Percentiles rank a stretch among this genome's conserved stretches.
These are phyloP conservation scores for Trichonephila clavipes DNA, from an alignment of 1,140 invertebrate genomes.

Conservation along the genomic window DNA sequence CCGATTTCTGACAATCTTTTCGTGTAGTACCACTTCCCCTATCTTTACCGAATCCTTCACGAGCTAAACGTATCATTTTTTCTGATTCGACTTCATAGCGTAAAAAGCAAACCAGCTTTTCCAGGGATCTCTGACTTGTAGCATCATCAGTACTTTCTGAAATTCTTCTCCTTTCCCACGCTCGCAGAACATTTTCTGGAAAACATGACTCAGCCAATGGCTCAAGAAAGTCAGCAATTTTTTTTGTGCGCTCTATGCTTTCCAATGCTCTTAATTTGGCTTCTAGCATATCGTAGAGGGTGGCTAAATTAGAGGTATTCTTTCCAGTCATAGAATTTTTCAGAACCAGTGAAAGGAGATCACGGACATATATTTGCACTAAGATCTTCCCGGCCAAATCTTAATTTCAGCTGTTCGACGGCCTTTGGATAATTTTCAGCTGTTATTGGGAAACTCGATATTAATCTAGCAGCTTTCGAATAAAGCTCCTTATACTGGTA, in stretches of 20 bases:
- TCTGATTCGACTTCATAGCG: too few species aligned
- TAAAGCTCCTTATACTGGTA: not conserved
- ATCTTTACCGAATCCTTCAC: too few species aligned
- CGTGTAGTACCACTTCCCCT: too few species aligned
- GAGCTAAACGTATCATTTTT: too few species aligned
- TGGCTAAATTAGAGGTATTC: not conserved
- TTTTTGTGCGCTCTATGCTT: not conserved
- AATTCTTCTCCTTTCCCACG: not conserved
- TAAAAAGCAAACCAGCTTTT: too few species aligned
- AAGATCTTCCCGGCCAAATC: constrained; percentile 2
- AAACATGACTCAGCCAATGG: not conserved
- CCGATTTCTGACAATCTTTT: too few species aligned
- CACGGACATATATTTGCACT: not conserved
- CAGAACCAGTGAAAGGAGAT: not conserved
- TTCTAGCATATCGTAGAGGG: not conserved
- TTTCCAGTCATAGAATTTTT: not conserved
- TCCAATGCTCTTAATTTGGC: constrained; percentile 41
- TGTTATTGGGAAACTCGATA: too few species aligned
- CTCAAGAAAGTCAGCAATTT: not conserved
- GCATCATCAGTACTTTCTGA: not conserved
- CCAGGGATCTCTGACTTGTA: too few species aligned
- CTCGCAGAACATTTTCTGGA: constrained; percentile 8
- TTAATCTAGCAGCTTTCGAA: too few species aligned
- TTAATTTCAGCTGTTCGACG: constrained; percentile 6
- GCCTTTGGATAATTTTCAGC: not conserved